Evolutionary conservation across 2,888 invertebrate genomes (phyloP).

Genomic region (Ceriagrion tenellum): DNA sequence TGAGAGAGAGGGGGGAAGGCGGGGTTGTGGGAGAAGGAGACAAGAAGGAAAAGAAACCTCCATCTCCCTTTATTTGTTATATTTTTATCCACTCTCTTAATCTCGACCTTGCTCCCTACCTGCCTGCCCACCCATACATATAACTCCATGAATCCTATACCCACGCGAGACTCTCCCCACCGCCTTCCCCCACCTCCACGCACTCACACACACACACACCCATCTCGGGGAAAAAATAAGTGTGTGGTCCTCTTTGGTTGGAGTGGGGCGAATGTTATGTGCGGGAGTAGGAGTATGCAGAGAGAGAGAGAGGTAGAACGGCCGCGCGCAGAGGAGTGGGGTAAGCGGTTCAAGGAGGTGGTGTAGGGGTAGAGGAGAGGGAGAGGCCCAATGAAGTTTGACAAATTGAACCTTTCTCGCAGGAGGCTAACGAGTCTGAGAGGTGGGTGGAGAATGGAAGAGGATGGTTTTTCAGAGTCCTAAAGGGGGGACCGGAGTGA

Average conservation of each 20-base stretch:
- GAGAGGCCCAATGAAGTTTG: constrained; percentile 63
- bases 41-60: constrained; percentile 27
- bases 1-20: not conserved
- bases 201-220: constrained; percentile 40
- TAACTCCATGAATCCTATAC: constrained; percentile 57
- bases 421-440: constrained; percentile 64
- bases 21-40: not conserved
- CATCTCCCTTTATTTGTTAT: constrained; percentile 61
- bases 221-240: constrained; percentile 51
- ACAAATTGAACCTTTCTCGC: constrained; percentile 67
- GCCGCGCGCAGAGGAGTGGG: not conserved
- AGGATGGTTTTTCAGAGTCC: constrained; percentile 48
- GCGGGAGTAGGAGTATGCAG: constrained; percentile 5
- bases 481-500: constrained; percentile 28
- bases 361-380: not conserved
- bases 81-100: constrained; percentile 66
- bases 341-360: not conserved
- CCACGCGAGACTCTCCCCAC: constrained; percentile 22
- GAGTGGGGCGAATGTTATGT: not conserved
- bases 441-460: constrained; percentile 60
- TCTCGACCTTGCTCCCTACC: constrained; percentile 66
- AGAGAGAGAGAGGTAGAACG: not conserved
- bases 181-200: not conserved
- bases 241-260: constrained; percentile 14
- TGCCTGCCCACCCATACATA: constrained; percentile 65